Evolutionary conservation across 2,888 invertebrate genomes (phyloP).

Genomic region (Alloplasta piceator): DNA sequence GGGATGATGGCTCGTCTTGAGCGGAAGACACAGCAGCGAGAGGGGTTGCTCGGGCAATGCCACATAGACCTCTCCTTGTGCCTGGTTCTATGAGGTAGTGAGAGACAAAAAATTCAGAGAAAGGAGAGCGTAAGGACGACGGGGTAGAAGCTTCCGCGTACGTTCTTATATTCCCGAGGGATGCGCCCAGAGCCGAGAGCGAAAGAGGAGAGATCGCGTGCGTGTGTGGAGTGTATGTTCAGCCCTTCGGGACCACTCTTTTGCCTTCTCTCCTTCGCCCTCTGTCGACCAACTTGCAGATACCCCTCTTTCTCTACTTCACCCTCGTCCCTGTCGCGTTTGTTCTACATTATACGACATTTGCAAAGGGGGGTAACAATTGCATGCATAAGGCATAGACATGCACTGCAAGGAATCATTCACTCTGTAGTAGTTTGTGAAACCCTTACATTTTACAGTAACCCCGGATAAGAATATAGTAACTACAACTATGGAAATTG

Average conservation of each 20-base stretch:
- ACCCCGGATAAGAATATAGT: no score
- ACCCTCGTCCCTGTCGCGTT: neutral
- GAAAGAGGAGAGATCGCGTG: slow-evolving; percentile 56
- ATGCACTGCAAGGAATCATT: no score
- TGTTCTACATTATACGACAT: slow-evolving; percentile 5
- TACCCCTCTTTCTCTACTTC: slow-evolving; percentile 10
- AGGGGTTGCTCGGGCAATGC: slow-evolving; percentile 11
- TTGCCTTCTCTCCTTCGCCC: slow-evolving; percentile 9
- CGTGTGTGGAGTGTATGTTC: slow-evolving; percentile 40
- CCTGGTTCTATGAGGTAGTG: slow-evolving; percentile 52
- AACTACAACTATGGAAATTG: no score
- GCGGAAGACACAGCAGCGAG: slow-evolving; percentile 8
- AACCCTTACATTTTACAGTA: no score
- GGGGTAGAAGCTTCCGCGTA: slow-evolving; percentile 33
- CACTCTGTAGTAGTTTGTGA: no score
- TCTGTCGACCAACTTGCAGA: neutral
- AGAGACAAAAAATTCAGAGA: slow-evolving; percentile 6
- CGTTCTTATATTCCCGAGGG: slow-evolving; percentile 56
- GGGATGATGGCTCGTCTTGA: slow-evolving; percentile 14
- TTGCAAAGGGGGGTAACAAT: neutral
- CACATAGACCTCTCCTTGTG: slow-evolving; percentile 36
- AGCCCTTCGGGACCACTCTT: slow-evolving; percentile 45
- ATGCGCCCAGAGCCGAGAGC: slow-evolving; percentile 20
- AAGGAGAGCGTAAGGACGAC: slow-evolving; percentile 18
- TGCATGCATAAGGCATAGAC: no score